phyloP scores from a whole-genome alignment of 2,113 vertebrate species.

The Rhabdornis inornatus region DNA sequence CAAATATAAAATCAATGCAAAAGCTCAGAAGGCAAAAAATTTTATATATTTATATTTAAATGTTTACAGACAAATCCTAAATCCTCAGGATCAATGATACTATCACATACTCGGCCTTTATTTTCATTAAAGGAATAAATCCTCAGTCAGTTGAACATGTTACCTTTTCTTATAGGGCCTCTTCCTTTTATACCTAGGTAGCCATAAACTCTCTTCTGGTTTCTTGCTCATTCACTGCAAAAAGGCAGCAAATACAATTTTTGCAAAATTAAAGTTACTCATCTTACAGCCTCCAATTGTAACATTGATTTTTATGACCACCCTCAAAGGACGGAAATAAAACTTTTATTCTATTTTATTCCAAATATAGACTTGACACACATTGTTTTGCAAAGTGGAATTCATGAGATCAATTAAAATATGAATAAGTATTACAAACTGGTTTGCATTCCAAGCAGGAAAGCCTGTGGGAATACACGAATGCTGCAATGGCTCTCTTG shows the following conservation, averaged over 20 bases:
- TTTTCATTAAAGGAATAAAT: slow-evolving; percentile 25
- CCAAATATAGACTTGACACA: not conserved
- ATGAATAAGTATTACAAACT: not conserved
- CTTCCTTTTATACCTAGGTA: not conserved
- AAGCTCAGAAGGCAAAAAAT: not conserved
- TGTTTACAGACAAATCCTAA: not conserved
- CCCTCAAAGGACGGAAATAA: not conserved
- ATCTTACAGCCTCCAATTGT: not conserved
- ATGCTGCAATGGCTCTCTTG: not conserved
- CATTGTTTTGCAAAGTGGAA: not conserved
- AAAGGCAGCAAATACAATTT: not conserved
- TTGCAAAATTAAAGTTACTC: not conserved
- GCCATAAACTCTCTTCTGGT: not conserved
- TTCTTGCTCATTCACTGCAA: not conserved
- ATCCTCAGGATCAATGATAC: not conserved
- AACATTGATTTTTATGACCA: not conserved
- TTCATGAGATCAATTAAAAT: not conserved
- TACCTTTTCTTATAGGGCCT: not conserved
- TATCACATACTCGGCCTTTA: not conserved
- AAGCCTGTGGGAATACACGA: not conserved
- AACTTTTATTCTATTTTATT: not conserved
- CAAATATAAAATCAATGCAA: slow-evolving; percentile 8
- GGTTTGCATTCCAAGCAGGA: not conserved
- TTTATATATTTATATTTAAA: not conserved
- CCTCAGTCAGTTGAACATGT: not conserved